Evolutionary conservation across 2,797 vertebrate species (phyloP).

Genomic region (Lagothrix lagotricha): DNA sequence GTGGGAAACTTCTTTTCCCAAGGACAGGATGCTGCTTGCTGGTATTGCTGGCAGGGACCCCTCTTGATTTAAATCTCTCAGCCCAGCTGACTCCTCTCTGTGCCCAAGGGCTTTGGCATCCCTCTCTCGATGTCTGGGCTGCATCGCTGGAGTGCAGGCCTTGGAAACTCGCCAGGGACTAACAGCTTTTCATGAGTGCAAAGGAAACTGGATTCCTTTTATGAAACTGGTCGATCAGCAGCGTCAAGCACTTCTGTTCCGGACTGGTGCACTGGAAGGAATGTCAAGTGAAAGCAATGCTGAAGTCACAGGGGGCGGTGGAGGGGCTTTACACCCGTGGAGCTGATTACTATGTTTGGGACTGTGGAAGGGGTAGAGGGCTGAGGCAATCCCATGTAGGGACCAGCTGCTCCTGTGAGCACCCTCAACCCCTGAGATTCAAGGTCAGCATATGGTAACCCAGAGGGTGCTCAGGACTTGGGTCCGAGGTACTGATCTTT

Average conservation of each 20-base stretch:
- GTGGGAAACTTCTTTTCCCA: slow-evolving; percentile 63
- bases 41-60: slow-evolving; percentile 79
- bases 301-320: background rate
- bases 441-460: background rate
- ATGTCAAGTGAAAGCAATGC: slow-evolving; percentile 41
- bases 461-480: background rate
- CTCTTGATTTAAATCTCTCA: slow-evolving; percentile 81
- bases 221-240: slow-evolving; percentile 61
- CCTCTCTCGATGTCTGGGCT: slow-evolving; percentile 80
- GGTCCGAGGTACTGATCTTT: background rate
- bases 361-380: background rate
- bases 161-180: slow-evolving; percentile 80
- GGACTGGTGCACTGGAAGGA: background rate
- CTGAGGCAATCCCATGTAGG: background rate
- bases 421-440: background rate
- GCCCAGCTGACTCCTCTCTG: slow-evolving; percentile 80
- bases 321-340: background rate
- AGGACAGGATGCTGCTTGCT: slow-evolving; percentile 75
- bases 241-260: slow-evolving; percentile 35
- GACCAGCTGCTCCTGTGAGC: background rate
- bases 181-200: slow-evolving; percentile 78
- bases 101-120: slow-evolving; percentile 82
- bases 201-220: slow-evolving; percentile 77
- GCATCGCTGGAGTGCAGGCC: slow-evolving; percentile 77
- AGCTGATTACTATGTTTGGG: background rate